Evolutionary conservation across 2,888 invertebrate species (phyloP), one percentile per base, ranked within the genome.

Genomic region (Erpobdella octoculata): DNA sequence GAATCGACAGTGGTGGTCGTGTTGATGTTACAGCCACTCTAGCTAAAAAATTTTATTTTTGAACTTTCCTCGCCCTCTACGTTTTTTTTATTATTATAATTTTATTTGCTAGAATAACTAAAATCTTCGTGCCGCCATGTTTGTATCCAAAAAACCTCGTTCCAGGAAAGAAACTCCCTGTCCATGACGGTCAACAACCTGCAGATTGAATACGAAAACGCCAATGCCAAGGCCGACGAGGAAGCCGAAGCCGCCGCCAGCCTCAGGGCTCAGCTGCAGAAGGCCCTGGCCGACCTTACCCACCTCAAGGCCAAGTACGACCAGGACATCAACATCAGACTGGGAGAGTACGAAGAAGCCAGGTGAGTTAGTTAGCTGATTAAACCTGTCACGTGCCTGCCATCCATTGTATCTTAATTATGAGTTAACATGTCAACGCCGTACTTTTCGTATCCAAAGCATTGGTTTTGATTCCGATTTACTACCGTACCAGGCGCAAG

Each of bases 281-380:
- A 97, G 85, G 91, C 93, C 75, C 95, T 97, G 85, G 92, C 93
- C 75, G 91, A 96, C 81, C 87, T 95, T 85, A 69, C 67, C 8
- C 94, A 94, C 86, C 88, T 97, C 82, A 96, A 98, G 86, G 89
- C 90, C 83, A 97, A 94, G 86, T 98, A 89, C 85, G 96, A 95
- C 86, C 89, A 93, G 78, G 98, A 98, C 86, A 90, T 92, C 78
- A 86, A 89, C 76, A 91, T 93, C 78, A 92, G 95, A 82, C 90
- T 89, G 78, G 97, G 98, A 85, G 98, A 98, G 86, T 86, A 88
- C 73, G 88, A 88, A 77, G 88, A 88, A 78, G 80, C 86, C 77
- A 85, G 86, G 87, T 87, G 76, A 28, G 69, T 35, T 3, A n/a
- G n/a, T n/a, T 4, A 8, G 28, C 31, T 35, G 21, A 21, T 58